These are phyloP conservation scores for Apostichopus japonicus DNA, from an alignment of 35 echinoderm and acorn worm genomes.

Conservation along the genomic window DNA sequence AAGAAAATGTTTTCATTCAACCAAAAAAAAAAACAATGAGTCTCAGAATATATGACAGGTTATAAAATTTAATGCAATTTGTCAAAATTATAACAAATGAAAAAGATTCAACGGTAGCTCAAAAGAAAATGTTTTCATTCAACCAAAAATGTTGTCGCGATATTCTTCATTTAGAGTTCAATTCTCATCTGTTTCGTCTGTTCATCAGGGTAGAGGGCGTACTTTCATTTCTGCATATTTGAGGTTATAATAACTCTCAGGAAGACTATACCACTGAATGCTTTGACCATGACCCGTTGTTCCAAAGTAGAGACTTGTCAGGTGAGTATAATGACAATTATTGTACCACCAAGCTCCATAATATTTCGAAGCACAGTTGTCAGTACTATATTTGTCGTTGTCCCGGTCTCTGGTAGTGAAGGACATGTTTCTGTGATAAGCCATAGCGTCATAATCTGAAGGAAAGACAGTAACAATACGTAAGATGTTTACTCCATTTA, in stretches of 20 bases:
- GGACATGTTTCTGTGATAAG: constrained; percentile 19
- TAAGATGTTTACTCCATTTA: too few relatives aligned
- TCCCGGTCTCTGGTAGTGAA: constrained; percentile 3
- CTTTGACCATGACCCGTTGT: background rate
- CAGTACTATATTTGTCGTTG: background rate
- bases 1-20: too few relatives aligned
- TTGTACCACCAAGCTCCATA: constrained; percentile 16
- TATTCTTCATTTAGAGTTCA: too few relatives aligned
- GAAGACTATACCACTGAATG: background rate
- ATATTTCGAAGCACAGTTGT: background rate
- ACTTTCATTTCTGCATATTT: too few relatives aligned
- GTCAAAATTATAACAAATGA: too few relatives aligned
- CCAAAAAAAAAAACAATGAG: too few relatives aligned
- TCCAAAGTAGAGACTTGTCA: constrained; percentile 6
- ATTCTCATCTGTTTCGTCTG: background rate
- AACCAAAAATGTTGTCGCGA: too few relatives aligned
- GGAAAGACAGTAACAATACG: background rate
- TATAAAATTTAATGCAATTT: too few relatives aligned
- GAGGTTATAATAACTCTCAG: too few relatives aligned
- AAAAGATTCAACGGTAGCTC: too few relatives aligned
- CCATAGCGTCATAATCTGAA: background rate
- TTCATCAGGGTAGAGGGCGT: background rate
- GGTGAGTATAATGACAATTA: background rate
- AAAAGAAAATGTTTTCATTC: too few relatives aligned
- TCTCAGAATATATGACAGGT: too few relatives aligned